Evolutionary conservation across 1,140 invertebrate species (phyloP).

Genomic region (Solen grandis): DNA sequence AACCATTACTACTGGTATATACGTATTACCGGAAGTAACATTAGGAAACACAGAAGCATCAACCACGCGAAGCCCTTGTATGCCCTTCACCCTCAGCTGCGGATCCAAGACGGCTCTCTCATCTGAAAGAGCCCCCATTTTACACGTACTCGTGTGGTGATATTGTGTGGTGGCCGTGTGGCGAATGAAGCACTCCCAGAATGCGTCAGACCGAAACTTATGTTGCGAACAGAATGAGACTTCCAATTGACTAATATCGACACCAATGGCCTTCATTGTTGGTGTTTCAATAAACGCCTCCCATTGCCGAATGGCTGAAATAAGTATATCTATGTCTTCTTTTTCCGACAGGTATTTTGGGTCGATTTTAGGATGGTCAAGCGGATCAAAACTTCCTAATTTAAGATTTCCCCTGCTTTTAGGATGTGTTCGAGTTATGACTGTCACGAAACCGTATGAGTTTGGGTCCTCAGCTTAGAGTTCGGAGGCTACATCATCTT

Average conservation of each 20-base stretch:
- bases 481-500: neutral
- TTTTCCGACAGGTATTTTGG: neutral
- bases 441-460: neutral
- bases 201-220: conserved; percentile 66
- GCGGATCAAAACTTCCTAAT: conserved; percentile 12
- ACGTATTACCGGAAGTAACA: conserved; percentile 93
- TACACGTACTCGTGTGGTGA: conserved; percentile 93
- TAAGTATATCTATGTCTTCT: neutral
- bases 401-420: neutral
- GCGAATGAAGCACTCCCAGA: conserved; percentile 73
- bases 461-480: neutral
- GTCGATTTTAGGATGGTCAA: conserved; percentile 13
- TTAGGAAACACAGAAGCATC: too few relatives aligned
- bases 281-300: neutral
- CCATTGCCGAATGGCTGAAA: conserved; percentile 19
- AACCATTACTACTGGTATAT: conserved; percentile 91
- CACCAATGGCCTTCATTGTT: conserved; percentile 7
- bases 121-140: conserved; percentile 94
- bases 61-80: too few relatives aligned
- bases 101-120: conserved; percentile 92
- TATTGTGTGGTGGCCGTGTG: conserved; percentile 85
- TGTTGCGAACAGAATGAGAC: conserved; percentile 11
- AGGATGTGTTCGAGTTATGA: neutral
- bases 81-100: too few relatives aligned
- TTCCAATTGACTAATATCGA: conserved; percentile 2